Percentiles rank a stretch among this genome's conserved stretches.
phyloP scores from a whole-genome alignment of 2,888 invertebrate species.

The Alviniconcha strummeri region DNA sequence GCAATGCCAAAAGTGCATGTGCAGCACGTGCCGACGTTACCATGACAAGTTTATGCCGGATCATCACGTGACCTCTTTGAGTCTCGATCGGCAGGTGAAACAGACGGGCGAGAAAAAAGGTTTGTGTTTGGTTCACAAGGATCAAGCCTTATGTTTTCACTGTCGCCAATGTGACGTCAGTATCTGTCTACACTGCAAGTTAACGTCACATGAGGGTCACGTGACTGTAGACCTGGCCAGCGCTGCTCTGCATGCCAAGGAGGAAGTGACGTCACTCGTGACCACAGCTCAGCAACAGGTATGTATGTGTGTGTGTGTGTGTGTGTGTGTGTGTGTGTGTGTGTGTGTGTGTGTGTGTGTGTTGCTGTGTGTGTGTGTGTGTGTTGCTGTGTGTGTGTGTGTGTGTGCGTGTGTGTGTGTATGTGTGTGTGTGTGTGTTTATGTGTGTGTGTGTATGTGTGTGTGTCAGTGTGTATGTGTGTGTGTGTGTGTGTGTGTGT shows the following conservation, averaged over 20 bases:
- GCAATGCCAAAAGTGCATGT: neutral
- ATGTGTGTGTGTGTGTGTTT: too few relatives aligned
- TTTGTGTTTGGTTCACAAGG: conserved; percentile 15
- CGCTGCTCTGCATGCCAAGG: conserved; percentile 6
- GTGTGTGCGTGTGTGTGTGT: neutral
- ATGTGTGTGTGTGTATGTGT: too few relatives aligned
- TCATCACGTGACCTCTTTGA: conserved; percentile 12
- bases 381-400: neutral
- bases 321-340: conserved; percentile 2
- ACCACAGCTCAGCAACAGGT: conserved; percentile 13
- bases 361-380: neutral
- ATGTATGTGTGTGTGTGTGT: neutral
- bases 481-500: too few relatives aligned
- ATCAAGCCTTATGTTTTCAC: conserved; percentile 13
- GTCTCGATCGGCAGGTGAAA: neutral
- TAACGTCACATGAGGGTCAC: conserved; percentile 32
- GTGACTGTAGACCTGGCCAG: conserved; percentile 16
- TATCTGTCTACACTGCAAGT: conserved; percentile 24
- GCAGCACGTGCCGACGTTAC: conserved; percentile 2
- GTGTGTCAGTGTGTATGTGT: neutral
- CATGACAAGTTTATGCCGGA: neutral
- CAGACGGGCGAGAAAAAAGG: neutral
- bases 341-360: conserved; percentile 10
- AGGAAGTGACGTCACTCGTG: neutral
- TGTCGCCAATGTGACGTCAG: conserved; percentile 28